These are phyloP conservation scores for Knipowitschia caucasica DNA, from an alignment of 2,797 vertebrate genomes.

Conservation along the genomic window DNA sequence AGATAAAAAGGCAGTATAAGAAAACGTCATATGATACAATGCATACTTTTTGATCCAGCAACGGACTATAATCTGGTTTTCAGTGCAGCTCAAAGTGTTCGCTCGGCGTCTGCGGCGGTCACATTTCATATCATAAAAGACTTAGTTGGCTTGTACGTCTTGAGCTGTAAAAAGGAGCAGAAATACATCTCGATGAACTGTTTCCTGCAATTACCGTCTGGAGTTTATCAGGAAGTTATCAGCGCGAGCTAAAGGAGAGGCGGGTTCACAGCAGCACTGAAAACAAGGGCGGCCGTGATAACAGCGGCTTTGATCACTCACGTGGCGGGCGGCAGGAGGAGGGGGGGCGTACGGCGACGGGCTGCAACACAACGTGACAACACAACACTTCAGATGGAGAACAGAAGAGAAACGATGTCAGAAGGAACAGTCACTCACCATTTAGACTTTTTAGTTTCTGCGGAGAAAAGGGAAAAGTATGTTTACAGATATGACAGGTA, in stretches of 20 bases:
- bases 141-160: constrained; percentile 71
- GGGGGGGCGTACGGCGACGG: constrained; percentile 53
- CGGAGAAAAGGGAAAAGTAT: constrained; percentile 28
- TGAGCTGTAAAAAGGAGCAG: constrained; percentile 61
- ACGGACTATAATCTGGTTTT: not conserved
- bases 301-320: constrained; percentile 57
- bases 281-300: constrained; percentile 30
- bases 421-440: constrained; percentile 42
- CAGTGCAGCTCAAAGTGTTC: not conserved
- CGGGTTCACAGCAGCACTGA: constrained; percentile 16
- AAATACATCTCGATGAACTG: constrained; percentile 27
- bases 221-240: constrained; percentile 33
- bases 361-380: constrained; percentile 49
- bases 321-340: constrained; percentile 57
- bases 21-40: not conserved
- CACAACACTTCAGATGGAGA: constrained; percentile 21
- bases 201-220: constrained; percentile 32
- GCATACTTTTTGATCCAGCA: constrained; percentile 1
- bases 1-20: constrained; percentile 1
- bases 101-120: constrained; percentile 6
- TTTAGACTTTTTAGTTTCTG: constrained; percentile 62
- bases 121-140: constrained; percentile 74
- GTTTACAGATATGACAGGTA: not conserved
- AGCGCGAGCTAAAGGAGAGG: constrained; percentile 17
- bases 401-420: constrained; percentile 1